Percentiles rank a stretch among this genome's conserved stretches.
Conservation (phyloP, 1,140 invertebrate species). For the Gryllus bimaculatus region DNA sequence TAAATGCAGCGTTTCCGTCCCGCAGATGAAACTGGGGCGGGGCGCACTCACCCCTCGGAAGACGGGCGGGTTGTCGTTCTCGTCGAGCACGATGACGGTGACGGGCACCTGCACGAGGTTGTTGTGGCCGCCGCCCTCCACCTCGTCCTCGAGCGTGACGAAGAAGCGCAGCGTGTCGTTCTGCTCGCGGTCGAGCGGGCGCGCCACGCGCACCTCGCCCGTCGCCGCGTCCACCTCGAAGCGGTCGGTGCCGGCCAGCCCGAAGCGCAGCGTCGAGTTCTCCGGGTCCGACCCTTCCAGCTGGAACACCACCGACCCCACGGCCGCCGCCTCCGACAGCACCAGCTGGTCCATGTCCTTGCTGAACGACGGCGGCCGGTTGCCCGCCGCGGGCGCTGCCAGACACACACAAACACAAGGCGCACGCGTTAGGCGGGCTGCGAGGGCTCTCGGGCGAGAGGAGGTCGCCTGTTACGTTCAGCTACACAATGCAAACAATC, state of each 20-base stretch:
- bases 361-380: slow-evolving; percentile 56
- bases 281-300: slow-evolving; percentile 73
- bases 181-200: slow-evolving; percentile 67
- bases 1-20: too few species aligned
- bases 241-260: slow-evolving; percentile 61
- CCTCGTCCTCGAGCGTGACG: slow-evolving; percentile 68
- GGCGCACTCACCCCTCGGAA: slow-evolving; percentile 57
- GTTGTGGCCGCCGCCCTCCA: slow-evolving; percentile 52
- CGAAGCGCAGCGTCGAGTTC: slow-evolving; percentile 56
- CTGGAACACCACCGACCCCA: slow-evolving; percentile 63
- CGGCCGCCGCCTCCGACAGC: slow-evolving; percentile 63
- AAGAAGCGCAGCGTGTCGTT: slow-evolving; percentile 64
- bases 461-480: too few species aligned
- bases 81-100: slow-evolving; percentile 74
- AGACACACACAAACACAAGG: background rate
- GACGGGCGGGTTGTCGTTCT: slow-evolving; percentile 78
- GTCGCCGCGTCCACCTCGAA: slow-evolving; percentile 65
- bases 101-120: slow-evolving; percentile 69
- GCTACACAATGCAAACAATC: too few species aligned
- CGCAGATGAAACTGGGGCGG: too few species aligned
- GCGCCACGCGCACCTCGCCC: slow-evolving; percentile 65
- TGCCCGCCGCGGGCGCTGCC: slow-evolving; percentile 30
- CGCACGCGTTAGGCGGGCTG: too few species aligned
- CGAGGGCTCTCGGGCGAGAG: too few species aligned
- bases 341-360: slow-evolving; percentile 63